Evolutionary conservation across 2,888 invertebrate species (phyloP).

Genomic region (Xestia sexstrigata): DNA sequence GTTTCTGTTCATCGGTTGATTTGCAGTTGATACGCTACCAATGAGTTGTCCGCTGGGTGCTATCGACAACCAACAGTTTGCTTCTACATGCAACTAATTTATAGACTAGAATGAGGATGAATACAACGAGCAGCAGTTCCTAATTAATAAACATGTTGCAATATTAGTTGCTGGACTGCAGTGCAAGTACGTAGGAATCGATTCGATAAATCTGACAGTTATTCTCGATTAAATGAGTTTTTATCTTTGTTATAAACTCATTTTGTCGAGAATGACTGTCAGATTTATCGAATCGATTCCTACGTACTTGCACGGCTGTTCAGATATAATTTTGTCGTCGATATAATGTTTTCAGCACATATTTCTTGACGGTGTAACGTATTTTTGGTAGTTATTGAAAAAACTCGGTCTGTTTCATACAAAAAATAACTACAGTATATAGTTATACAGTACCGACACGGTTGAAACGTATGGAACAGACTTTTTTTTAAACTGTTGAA

Average conservation of each 20-base stretch:
- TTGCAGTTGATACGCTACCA: slow-evolving; percentile 11
- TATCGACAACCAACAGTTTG: slow-evolving; percentile 13
- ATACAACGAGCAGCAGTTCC: background rate
- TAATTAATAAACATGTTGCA: background rate
- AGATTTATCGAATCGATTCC: too few relatives aligned
- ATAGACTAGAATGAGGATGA: background rate
- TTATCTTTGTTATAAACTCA: too few relatives aligned
- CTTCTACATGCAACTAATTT: slow-evolving; percentile 14
- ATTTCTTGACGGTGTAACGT: background rate
- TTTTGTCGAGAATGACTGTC: too few relatives aligned
- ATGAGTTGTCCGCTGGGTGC: background rate
- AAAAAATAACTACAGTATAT: background rate
- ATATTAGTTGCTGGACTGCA: too few relatives aligned
- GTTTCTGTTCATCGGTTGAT: slow-evolving; percentile 15
- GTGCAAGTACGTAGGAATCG: too few relatives aligned
- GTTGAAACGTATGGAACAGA: background rate
- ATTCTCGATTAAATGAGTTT: too few relatives aligned
- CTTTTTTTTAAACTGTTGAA: background rate
- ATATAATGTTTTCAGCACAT: background rate
- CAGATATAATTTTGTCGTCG: too few relatives aligned
- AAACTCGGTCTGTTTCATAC: background rate
- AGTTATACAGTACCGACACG: too few relatives aligned
- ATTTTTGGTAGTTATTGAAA: background rate
- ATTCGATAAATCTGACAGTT: too few relatives aligned
- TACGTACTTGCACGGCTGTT: too few relatives aligned